Conservation (phyloP, 1,140 invertebrate species). For the Melitaea cinxia region DNA sequence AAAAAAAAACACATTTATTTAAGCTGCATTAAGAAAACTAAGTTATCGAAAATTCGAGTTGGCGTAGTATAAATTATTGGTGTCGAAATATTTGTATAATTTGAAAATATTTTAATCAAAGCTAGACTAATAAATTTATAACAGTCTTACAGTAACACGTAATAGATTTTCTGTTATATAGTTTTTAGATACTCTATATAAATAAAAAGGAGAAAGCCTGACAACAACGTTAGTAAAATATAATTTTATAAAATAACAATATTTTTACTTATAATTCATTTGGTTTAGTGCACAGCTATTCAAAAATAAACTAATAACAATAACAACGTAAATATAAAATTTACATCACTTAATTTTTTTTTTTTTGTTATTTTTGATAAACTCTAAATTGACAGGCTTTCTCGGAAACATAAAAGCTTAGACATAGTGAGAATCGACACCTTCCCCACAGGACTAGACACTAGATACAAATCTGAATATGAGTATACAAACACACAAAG, state of each 20-base stretch:
- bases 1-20: too few species aligned
- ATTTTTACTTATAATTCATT: constrained; percentile 57
- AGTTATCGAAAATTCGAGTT: too few species aligned
- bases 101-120: constrained; percentile 7
- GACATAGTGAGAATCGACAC: constrained; percentile 71
- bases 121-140: constrained; percentile 25
- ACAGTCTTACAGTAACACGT: constrained; percentile 48
- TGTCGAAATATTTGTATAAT: constrained; percentile 5
- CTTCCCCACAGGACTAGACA: constrained; percentile 76
- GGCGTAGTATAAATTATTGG: too few species aligned
- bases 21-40: too few species aligned
- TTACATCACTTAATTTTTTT: constrained; percentile 16
- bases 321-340: constrained; percentile 30
- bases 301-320: constrained; percentile 36
- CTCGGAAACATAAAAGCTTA: constrained; percentile 62
- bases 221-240: constrained; percentile 45
- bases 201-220: constrained; percentile 55
- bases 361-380: constrained; percentile 31
- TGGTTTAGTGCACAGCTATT: constrained; percentile 71
- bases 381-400: constrained; percentile 56
- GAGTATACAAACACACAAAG: constrained; percentile 78
- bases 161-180: constrained; percentile 39
- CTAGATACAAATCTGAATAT: constrained; percentile 72
- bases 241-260: constrained; percentile 35
- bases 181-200: constrained; percentile 38